Conservation (phyloP, 2,113 vertebrate genomes). For the Dermatemys mawii region DNA sequence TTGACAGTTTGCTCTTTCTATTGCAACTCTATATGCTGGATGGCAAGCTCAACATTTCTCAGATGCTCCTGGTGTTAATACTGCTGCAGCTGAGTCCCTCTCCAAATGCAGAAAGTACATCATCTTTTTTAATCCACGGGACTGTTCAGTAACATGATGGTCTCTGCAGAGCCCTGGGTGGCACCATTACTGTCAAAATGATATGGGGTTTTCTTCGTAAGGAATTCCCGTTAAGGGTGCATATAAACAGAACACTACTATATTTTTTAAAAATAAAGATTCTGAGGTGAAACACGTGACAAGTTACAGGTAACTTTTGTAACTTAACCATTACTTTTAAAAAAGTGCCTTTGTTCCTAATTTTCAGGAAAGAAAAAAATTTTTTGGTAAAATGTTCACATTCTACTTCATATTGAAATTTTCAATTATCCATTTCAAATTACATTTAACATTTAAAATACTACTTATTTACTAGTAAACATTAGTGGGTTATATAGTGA, state of each 20-base stretch:
- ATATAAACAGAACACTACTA: neutral
- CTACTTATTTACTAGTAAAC: neutral
- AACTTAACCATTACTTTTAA: neutral
- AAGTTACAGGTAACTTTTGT: neutral
- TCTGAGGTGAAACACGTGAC: neutral
- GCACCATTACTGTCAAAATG: neutral
- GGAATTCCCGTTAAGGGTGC: neutral
- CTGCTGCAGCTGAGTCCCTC: neutral
- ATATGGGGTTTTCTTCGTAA: neutral
- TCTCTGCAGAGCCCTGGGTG: neutral
- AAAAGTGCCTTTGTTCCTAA: neutral
- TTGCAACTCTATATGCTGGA: neutral
- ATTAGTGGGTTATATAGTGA: neutral
- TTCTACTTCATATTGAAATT: neutral
- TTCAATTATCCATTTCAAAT: neutral
- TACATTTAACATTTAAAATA: neutral
- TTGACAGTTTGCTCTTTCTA: neutral
- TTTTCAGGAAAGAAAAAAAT: neutral
- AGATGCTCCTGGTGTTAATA: neutral
- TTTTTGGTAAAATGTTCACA: neutral
- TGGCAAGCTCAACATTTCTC: neutral
- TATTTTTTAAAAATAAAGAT: neutral
- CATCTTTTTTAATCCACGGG: neutral
- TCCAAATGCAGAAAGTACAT: neutral
- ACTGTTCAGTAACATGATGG: neutral